Evolutionary conservation across 1,140 invertebrate species (phyloP), one percentile per base, ranked within the genome.

Genomic region (Drosophila pseudoananassae): DNA sequence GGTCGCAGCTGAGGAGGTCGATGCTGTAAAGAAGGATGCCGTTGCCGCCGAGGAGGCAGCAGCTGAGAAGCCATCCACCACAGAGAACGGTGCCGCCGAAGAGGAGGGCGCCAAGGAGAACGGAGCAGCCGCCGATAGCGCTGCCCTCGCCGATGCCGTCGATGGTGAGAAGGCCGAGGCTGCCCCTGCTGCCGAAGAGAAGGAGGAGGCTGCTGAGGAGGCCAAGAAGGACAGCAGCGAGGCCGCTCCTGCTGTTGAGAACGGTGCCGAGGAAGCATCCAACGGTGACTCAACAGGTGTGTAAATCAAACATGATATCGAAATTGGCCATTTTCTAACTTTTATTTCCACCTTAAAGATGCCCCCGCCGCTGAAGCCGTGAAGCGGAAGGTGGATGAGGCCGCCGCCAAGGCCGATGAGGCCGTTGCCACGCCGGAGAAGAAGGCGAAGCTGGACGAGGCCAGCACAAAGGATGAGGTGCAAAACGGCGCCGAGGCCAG

Each of bases 231-330:
- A 71, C 31, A 77, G 72, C 73, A 82, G 76, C 49, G 90, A 91
- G 59, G 76, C 78, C 36, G 68, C 70, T 36, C 61, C 80, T 65
- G 81, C 78, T 60, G 78, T 69, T 60, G 82, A 83, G 31, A 90
- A 88, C 69, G 79, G 78, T 25, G 77, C 72, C 53, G 84, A 80
- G 60, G 89, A 84, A 31, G 85, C 80, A 64, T 79, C 90, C 40
- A 91, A 91, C 52, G 90, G 90, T 70, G 90, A 91, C 71, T 90
- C 87, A 72, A 91, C 84, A 90, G 90, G 90, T 91, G 51, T 63
- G 65, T 81, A 27, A 23, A 25, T 47, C 9, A 4, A n/a, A 8
- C 23, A n/a, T 1, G n/a, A 33, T 17, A 7, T 9, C 12, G 4
- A 29, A 15, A 20, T 27, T 58, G 36, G 12, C 54, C 49, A 45